Evolutionary conservation across 2,888 invertebrate genomes (phyloP).

Genomic region (Protula sp.): DNA sequence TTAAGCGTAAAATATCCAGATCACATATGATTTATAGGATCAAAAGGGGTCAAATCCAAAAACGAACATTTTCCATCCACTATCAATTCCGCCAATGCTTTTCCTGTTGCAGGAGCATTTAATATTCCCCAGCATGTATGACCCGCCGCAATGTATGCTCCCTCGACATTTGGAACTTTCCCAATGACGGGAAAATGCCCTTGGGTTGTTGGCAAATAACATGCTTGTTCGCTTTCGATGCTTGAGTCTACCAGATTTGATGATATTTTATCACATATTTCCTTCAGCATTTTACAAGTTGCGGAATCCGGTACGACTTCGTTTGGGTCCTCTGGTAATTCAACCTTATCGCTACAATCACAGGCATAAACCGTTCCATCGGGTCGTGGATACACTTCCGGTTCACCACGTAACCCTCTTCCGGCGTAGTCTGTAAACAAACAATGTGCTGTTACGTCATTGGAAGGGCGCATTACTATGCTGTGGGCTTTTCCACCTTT

Average conservation of each 20-base stretch:
- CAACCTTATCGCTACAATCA: conserved; percentile 17
- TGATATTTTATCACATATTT: conserved; percentile 7
- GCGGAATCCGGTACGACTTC: conserved; percentile 9
- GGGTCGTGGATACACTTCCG: conserved; percentile 29
- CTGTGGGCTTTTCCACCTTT: conserved; percentile 22
- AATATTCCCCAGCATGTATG: conserved; percentile 30
- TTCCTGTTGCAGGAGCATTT: conserved; percentile 26
- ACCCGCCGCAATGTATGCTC: conserved; percentile 25
- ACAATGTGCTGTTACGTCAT: conserved; percentile 15
- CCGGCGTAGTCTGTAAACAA: conserved; percentile 18
- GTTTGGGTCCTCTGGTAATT: conserved; percentile 18
- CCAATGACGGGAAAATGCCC: conserved; percentile 24
- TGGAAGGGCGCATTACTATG: conserved; percentile 8
- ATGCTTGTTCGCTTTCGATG: conserved; percentile 18
- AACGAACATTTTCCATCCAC: conserved; percentile 17
- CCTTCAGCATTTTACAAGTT: conserved; percentile 8
- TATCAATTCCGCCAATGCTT: conserved; percentile 23
- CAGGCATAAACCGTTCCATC: conserved; percentile 27
- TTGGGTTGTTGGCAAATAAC: conserved; percentile 22
- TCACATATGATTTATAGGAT: background rate
- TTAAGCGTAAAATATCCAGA: background rate
- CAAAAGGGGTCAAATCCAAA: conserved; percentile 19
- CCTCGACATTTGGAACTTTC: conserved; percentile 12
- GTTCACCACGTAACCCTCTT: conserved; percentile 1
- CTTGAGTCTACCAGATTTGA: conserved; percentile 9